Base-by-base conservation (phyloP, 2,888 invertebrate genomes). In the Camponotus fellah region DNA sequence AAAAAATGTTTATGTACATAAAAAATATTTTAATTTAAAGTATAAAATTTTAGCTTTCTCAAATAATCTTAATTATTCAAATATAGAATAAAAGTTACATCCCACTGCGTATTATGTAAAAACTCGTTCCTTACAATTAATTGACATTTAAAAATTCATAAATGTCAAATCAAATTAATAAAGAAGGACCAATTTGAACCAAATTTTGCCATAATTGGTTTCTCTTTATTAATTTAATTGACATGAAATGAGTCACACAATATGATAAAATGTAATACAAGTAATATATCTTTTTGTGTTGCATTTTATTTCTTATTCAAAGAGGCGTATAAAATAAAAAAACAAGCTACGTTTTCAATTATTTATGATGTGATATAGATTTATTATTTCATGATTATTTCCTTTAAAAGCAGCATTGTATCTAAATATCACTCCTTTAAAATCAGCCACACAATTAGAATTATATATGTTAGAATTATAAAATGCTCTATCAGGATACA, bases 311-410 rank as follows among this genome's bases (percentile, higher is more conserved):
- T 76, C 26, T 17, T 3, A 17, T 49, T 9, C 17, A 9, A 68
- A 76, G 26, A 40, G 14, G 2, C 17, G 32, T 56, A 10, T 12
- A 40, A 53, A 68, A n/a, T 49, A 49, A 68, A 26, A 26, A 40
- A 26, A 17, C 0, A 68, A 53, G n/a, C 14, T 76, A 26, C 12
- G 10, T 58, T 56, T 43, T 49, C 12, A 49, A 40, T 46, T 14
- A 43, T 43, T 8, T 66, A 14, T 37, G 9, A 62, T 56, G 40
- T 77, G 76, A 77, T 68, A 68, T 66, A 77, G 26, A 68, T 68
- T 17, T 56, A 77, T 56, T n/a, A 75, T 21, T 53, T 66, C 34
- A 64, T 66, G 14, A 12, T 14, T 65, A 26, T 37, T 49, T 40
- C 1, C 26, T 26, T 17, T 74, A 21, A 75, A 37, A 37, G 12